phyloP scores from a whole-genome alignment of 2,797 vertebrate species.

The Sylvia borin region DNA sequence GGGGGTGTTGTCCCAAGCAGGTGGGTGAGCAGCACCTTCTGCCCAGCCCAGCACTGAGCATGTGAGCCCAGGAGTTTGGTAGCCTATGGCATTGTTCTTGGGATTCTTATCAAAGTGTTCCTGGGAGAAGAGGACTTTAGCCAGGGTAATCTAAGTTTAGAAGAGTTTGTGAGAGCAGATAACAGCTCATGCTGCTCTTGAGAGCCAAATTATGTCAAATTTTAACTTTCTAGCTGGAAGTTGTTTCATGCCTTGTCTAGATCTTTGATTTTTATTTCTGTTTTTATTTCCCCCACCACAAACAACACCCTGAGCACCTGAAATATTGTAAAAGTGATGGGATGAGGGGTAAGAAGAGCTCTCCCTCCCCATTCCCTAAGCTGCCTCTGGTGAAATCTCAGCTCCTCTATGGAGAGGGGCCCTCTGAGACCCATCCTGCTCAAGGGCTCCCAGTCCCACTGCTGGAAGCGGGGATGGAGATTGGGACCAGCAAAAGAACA shows the following conservation, averaged over 20 bases:
- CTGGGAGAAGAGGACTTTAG: neutral
- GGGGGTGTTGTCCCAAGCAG: fast-evolving
- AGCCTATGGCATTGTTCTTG: neutral
- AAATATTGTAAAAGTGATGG: neutral
- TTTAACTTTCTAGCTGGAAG: neutral
- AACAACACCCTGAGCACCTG: no score
- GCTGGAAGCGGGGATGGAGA: neutral
- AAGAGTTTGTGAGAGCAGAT: neutral
- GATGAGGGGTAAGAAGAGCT: neutral
- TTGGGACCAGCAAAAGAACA: neutral
- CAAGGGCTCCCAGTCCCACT: neutral
- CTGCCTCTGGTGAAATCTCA: neutral
- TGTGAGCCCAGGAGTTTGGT: fast-evolving
- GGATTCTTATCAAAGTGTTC: neutral
- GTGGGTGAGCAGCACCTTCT: no score
- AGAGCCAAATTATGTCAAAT: neutral
- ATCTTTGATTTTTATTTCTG: neutral
- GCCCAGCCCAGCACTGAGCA: fast-evolving
- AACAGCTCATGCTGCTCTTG: neutral
- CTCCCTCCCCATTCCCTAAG: neutral
- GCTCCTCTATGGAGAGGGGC: neutral
- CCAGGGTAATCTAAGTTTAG: neutral
- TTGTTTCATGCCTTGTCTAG: neutral
- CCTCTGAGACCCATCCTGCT: neutral
- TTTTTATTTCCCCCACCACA: neutral